A percentile compares a stretch with the other conserved stretches of the same genome.
These are phyloP conservation scores for Fundulus diaphanus DNA, from an alignment of 2,797 vertebrate genomes.

Conservation along the genomic window DNA sequence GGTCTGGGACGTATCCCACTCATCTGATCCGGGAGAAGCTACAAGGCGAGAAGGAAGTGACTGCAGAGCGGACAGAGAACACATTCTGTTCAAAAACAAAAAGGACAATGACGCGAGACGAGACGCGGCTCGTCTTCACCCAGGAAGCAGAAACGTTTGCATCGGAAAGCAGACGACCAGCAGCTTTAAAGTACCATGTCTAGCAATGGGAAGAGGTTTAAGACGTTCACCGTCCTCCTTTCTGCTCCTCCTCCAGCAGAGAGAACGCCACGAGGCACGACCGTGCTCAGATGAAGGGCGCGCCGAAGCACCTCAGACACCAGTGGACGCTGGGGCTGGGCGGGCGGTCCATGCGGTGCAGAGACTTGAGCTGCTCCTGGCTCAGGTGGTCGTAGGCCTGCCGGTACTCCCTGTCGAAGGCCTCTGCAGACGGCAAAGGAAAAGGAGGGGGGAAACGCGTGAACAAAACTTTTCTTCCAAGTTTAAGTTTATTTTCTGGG, in stretches of 20 bases:
- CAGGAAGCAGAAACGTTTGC: slow-evolving; percentile 40
- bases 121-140: slow-evolving; percentile 39
- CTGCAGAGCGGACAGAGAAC: slow-evolving; percentile 8
- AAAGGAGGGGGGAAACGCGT: accelerated
- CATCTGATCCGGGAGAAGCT: slow-evolving; percentile 4
- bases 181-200: slow-evolving; percentile 70
- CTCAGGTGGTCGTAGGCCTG: slow-evolving; percentile 86
- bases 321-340: slow-evolving; percentile 86
- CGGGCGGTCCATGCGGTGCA: slow-evolving; percentile 87
- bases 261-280: not conserved
- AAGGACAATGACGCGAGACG: slow-evolving; percentile 43
- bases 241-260: not conserved
- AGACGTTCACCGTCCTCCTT: slow-evolving; percentile 1
- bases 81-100: slow-evolving; percentile 53
- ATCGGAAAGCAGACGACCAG: slow-evolving; percentile 18
- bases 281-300: slow-evolving; percentile 86
- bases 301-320: slow-evolving; percentile 92
- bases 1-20: slow-evolving; percentile 22
- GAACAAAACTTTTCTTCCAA: too few species aligned
- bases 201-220: slow-evolving; percentile 27
- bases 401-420: slow-evolving; percentile 94
- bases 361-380: slow-evolving; percentile 84
- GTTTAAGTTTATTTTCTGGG: too few species aligned
- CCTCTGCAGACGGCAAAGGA: slow-evolving; percentile 84
- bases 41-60: slow-evolving; percentile 4